Evolutionary conservation across 2,888 invertebrate species (phyloP).

Genomic region (Buathra laborator): DNA sequence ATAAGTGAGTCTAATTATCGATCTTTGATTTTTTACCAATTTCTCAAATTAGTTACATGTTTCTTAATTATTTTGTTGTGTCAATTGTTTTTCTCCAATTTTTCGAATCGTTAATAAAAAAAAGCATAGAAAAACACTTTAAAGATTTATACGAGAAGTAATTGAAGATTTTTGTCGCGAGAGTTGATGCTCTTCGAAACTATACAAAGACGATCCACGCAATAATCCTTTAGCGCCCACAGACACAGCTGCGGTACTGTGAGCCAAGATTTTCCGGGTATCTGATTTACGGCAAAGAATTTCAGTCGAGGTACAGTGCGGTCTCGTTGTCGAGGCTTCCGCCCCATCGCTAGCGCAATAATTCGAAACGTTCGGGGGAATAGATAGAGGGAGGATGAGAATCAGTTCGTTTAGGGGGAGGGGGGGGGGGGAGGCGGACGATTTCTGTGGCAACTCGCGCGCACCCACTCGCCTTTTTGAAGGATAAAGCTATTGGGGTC

Average conservation of each 20-base stretch:
- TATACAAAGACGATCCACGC: constrained; percentile 13
- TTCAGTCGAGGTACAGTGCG: constrained; percentile 32
- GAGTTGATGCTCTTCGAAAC: background rate
- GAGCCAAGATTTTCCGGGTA: constrained; percentile 55
- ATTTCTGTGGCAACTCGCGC: constrained; percentile 64
- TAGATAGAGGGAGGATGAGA: constrained; percentile 59
- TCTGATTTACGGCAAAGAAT: constrained; percentile 62
- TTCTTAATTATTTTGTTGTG: too few species aligned
- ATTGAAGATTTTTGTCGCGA: background rate
- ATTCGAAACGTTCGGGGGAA: constrained; percentile 32
- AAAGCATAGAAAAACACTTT: background rate
- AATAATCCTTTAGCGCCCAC: constrained; percentile 53
- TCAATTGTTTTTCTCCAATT: too few species aligned
- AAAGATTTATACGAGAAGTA: background rate
- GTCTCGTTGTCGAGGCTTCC: constrained; percentile 37
- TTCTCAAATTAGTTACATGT: too few species aligned
- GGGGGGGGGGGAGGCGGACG: constrained; percentile 12
- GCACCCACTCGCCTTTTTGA: constrained; percentile 64
- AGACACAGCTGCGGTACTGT: constrained; percentile 40
- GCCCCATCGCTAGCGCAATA: constrained; percentile 49
- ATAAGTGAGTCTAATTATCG: too few species aligned
- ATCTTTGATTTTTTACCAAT: too few species aligned
- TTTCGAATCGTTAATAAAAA: too few species aligned
- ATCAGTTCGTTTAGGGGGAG: constrained; percentile 33
- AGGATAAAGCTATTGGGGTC: constrained; percentile 78